These are phyloP conservation scores for Acestrorhynchus altus DNA, from an alignment of 2,797 vertebrate species.

Conservation along the genomic window DNA sequence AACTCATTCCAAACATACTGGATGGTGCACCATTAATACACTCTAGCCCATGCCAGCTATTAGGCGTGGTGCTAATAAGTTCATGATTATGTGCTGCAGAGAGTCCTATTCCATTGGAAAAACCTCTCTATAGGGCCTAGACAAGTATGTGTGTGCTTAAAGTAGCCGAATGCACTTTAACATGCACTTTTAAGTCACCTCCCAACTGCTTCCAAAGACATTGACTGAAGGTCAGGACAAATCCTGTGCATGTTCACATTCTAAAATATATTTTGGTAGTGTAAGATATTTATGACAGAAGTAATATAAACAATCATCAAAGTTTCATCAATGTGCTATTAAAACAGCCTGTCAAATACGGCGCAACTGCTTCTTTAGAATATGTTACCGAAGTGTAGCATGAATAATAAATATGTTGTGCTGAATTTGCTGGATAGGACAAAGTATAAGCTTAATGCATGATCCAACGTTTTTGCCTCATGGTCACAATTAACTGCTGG, in stretches of 20 bases:
- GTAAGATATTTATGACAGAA: slow-evolving; percentile 1
- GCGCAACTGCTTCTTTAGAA: slow-evolving; percentile 3
- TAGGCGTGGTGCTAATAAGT: no score
- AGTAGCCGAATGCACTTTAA: no score
- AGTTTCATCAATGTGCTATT: slow-evolving; percentile 49
- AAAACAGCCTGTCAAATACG: slow-evolving; percentile 37
- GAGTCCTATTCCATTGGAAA: no score
- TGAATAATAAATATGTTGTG: slow-evolving; percentile 38
- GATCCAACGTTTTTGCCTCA: not conserved
- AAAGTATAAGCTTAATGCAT: slow-evolving; percentile 23
- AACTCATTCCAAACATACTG: no score
- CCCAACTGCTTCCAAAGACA: slow-evolving; percentile 31
- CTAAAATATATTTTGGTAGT: slow-evolving; percentile 29
- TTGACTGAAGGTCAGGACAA: slow-evolving; percentile 31
- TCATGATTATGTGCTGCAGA: no score
- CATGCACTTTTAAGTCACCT: not conserved
- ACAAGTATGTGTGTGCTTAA: no score
- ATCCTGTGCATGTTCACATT: slow-evolving; percentile 38
- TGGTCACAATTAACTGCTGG: slow-evolving; percentile 5
- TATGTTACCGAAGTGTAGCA: slow-evolving; percentile 28
- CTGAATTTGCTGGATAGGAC: slow-evolving; percentile 21
- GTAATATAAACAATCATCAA: slow-evolving; percentile 45
- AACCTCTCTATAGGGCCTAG: no score
- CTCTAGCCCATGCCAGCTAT: no score
- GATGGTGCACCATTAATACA: no score